These are phyloP conservation scores for Nomada ruficornis DNA, from an alignment of 2,888 invertebrate species.

Conservation along the genomic window DNA sequence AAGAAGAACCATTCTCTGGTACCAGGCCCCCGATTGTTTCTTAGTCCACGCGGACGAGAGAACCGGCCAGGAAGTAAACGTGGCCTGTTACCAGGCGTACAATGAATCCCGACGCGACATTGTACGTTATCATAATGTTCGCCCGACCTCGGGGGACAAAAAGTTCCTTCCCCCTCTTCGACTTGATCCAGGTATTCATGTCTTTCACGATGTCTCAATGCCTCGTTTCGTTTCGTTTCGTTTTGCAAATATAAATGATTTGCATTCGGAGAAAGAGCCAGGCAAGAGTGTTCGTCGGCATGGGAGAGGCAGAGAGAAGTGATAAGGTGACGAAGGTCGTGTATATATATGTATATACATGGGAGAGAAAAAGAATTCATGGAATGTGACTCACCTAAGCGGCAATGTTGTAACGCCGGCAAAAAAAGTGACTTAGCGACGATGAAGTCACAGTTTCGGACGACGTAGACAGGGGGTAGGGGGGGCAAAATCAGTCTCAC, in stretches of 20 bases:
- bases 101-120: constrained; percentile 55
- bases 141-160: constrained; percentile 38
- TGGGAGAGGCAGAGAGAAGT: background rate
- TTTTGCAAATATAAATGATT: constrained; percentile 11
- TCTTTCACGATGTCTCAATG: background rate
- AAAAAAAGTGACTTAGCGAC: constrained; percentile 33
- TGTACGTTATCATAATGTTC: constrained; percentile 51
- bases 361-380: constrained; percentile 22
- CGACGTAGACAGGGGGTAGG: constrained; percentile 54
- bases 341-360: background rate
- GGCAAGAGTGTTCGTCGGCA: background rate
- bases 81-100: constrained; percentile 49
- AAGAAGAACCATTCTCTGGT: constrained; percentile 51
- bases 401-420: constrained; percentile 57
- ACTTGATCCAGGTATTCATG: background rate
- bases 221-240: constrained; percentile 8
- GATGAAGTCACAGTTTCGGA: constrained; percentile 47
- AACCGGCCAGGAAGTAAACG: constrained; percentile 48
- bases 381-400: constrained; percentile 63
- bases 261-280: background rate
- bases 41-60: constrained; percentile 22
- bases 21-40: constrained; percentile 43
- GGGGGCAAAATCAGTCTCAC: constrained; percentile 72
- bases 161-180: background rate
- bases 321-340: background rate